Evolutionary conservation across 2,797 vertebrate genomes (phyloP), one percentile per base, ranked within the genome.

Genomic region (Ceryle rudis): DNA sequence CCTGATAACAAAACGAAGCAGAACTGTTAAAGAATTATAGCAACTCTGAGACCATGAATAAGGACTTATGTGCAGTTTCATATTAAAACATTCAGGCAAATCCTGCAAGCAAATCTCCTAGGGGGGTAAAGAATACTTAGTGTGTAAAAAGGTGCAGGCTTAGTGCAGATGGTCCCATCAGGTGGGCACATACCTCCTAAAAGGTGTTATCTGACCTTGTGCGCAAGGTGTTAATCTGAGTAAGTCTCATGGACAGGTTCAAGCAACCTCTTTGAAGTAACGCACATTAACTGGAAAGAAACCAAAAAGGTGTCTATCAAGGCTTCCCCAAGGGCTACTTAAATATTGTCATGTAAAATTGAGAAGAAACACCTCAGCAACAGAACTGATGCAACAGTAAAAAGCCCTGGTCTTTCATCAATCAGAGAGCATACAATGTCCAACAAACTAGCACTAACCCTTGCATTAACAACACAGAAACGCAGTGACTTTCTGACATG

Each of bases 101-200:
- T 26, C 29, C 86, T 85, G 44, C 13, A 72, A 87, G 39, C 8
- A 78, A 89, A 78, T 14, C 52, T 83, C 84, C 49, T 44, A 51
- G 72, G 58, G 58, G 82, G 23, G 23, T 42, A 26, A 86, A 86
- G 84, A 69, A 86, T 69, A 54, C 78, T 78, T 49, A 79, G 54
- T 9, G 28, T 57, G 75, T 84, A 65, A 90, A 78, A 72, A 66
- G 4, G n/a, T 35, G 35, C 64, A 44, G 33, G 42, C 47, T 91
- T 72, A 95, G 57, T 46, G 67, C 89, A 96, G 81, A 86, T 58
- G 81, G 79, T 61, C 87, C 49, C 85, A 86, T 55, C 85, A 79
- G 86, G 87, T 72, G 86, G 86, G 57, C 73, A 54, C 51, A 22
- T 12, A 35, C 60, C 66, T 72, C 84, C 64, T 41, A 23, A 65